Evolutionary conservation across 2,888 invertebrate species (phyloP).

Genomic region (Boloria selene): DNA sequence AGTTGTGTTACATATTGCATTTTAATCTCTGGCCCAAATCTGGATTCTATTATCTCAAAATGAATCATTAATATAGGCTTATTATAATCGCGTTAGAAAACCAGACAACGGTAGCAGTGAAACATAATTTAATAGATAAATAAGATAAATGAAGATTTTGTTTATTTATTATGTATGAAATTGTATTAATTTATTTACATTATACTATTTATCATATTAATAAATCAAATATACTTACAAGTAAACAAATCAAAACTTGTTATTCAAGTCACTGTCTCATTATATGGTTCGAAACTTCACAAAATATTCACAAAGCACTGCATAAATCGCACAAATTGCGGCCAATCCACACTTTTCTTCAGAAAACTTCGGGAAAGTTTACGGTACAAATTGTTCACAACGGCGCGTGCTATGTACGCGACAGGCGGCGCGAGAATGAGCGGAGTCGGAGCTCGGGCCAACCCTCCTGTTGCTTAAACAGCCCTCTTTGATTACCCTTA

Average conservation of each 20-base stretch:
- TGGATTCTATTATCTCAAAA: conserved; percentile 2
- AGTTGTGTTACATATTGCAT: background rate
- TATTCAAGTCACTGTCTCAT: conserved; percentile 19
- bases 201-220: background rate
- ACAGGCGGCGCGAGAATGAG: conserved; percentile 37
- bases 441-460: conserved; percentile 36
- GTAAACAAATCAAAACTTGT: conserved; percentile 10
- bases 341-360: conserved; percentile 37
- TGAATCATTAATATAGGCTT: conserved; percentile 1
- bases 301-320: conserved; percentile 37
- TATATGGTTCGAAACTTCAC: conserved; percentile 27
- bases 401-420: conserved; percentile 26
- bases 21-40: background rate
- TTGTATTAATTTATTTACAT: no score
- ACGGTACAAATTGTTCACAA: conserved; percentile 20
- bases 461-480: conserved; percentile 57
- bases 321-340: conserved; percentile 38
- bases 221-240: conserved; percentile 26
- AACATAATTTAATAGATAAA: no score
- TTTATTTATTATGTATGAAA: no score
- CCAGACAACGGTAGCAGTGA: background rate
- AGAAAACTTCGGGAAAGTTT: conserved; percentile 38
- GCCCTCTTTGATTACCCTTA: conserved; percentile 33
- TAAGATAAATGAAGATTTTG: no score
- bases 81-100: background rate